These are phyloP conservation scores for Harpagifer antarcticus DNA, from an alignment of 2,797 vertebrate genomes.

Conservation along the genomic window DNA sequence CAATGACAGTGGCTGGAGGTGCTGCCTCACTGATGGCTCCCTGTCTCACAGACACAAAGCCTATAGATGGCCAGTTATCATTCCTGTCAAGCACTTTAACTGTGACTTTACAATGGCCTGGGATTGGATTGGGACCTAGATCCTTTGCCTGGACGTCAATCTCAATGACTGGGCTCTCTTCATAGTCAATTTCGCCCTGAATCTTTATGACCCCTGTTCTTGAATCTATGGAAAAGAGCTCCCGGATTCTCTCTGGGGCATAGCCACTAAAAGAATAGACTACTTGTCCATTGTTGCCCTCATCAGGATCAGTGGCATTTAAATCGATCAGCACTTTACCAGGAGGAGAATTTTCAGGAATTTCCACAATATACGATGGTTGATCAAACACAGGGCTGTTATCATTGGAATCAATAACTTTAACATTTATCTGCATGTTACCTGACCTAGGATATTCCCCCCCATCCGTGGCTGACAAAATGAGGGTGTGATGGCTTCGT, in stretches of 20 bases:
- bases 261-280: constrained; percentile 98
- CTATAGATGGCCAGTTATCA: constrained; percentile 96
- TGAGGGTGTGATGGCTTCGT: constrained; percentile 95
- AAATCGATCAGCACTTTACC: constrained; percentile 95
- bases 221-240: constrained; percentile 97
- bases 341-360: constrained; percentile 94
- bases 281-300: constrained; percentile 97
- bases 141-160: constrained; percentile 97
- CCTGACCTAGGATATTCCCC: constrained; percentile 95
- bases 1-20: constrained; percentile 95
- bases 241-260: constrained; percentile 93
- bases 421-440: constrained; percentile 97
- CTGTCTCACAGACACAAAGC: constrained; percentile 97
- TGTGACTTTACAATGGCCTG: constrained; percentile 98
- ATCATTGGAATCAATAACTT: constrained; percentile 98
- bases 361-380: constrained; percentile 94
- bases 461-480: constrained; percentile 95
- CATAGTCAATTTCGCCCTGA: constrained; percentile 97
- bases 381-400: constrained; percentile 98
- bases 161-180: constrained; percentile 95
- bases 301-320: constrained; percentile 97
- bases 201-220: constrained; percentile 96
- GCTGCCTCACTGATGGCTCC: constrained; percentile 98
- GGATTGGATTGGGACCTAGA: constrained; percentile 97
- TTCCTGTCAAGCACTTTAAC: constrained; percentile 97